Evolutionary conservation across 2,888 invertebrate genomes (phyloP), one percentile per base, ranked within the genome.

Genomic region (Tenthredo distinguenda): DNA sequence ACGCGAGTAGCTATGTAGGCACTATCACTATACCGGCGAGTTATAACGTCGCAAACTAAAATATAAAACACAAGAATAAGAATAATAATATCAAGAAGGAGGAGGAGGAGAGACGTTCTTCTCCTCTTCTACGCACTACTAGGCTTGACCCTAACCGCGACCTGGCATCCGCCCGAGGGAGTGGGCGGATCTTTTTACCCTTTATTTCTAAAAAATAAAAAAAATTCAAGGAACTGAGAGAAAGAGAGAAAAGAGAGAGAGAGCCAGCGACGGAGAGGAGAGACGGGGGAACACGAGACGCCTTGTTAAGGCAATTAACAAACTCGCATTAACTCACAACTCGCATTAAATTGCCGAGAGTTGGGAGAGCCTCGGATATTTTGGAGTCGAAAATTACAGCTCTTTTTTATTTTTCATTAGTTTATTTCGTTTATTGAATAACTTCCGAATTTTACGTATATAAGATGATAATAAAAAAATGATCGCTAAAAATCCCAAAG

Each of bases 181-280:
- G 81, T 62, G 81, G 81, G 83, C 65, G 47, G n/a, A 10, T 31
- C 26, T 58, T 43, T 34, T 47, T 37, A 31, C n/a, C 40, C n/a
- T 47, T 62, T 37, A 21, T 58, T 62, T 62, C 31, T 50, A 15
- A 50, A 55, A 55, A 77, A 34, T 4, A 34, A 18, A 21, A 18
- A 77, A 55, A 26, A 31, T 26, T 26, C 62, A 37, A 82, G 82
- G 47, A 34, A 58, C 26, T 26, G 26, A 26, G 26, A 26, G 26
- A 81, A 85, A 58, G 47, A 72, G 68, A 87, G 65, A 81, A 71
- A 74, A 81, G 86, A 74, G 5, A 72, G 71, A 21, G 74, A 40
- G 84, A 84, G 71, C 31, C 40, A 50, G 79, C 76, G 85, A 82
- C 50, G 58, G 26, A 50, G 31, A 34, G 18, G 65, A 58, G 26